Evolutionary conservation across 1,140 invertebrate genomes (phyloP).

Genomic region (Hestina assimilis): DNA sequence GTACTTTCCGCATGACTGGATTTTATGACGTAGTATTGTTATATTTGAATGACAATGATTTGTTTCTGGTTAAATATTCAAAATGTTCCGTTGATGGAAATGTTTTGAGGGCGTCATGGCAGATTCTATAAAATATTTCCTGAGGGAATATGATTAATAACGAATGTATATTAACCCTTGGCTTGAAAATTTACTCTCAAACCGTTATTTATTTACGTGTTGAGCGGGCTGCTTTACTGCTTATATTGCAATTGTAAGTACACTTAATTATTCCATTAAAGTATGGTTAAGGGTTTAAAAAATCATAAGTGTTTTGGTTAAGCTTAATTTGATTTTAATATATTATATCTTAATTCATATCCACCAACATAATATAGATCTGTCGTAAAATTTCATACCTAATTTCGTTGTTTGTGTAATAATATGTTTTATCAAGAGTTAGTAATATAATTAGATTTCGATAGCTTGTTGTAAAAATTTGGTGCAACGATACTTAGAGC

Average conservation of each 20-base stretch:
- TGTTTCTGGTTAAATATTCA: conserved; percentile 4
- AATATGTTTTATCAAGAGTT: too few relatives aligned
- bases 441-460: too few relatives aligned
- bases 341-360: too few relatives aligned
- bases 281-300: neutral
- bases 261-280: neutral
- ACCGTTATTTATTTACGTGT: neutral
- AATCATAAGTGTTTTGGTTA: neutral
- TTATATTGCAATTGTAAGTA: conserved; percentile 19
- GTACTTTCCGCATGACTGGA: neutral
- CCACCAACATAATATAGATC: too few relatives aligned
- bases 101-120: neutral
- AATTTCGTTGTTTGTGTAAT: too few relatives aligned
- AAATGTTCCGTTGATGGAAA: conserved; percentile 22
- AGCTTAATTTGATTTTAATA: too few relatives aligned
- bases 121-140: conserved; percentile 19
- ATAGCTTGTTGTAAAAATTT: too few relatives aligned
- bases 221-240: neutral
- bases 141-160: conserved; percentile 16
- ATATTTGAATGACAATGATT: conserved; percentile 13
- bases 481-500: too few relatives aligned
- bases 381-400: too few relatives aligned
- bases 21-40: neutral
- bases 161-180: conserved; percentile 11
- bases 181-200: neutral